Evolutionary conservation across 2,888 invertebrate species (phyloP).

Genomic region (Schizaphis graminum): DNA sequence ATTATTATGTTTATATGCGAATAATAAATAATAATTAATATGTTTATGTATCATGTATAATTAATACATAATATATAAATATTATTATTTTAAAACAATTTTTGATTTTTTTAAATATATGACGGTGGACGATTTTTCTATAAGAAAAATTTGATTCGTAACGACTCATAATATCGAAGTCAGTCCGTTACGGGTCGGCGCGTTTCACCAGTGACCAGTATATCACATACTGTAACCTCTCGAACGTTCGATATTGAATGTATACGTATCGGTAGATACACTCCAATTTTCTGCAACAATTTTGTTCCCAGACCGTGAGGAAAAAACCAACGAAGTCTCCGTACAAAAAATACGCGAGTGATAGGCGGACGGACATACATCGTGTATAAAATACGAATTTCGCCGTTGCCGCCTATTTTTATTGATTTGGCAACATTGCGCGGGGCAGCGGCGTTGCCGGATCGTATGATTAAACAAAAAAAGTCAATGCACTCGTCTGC

Average conservation of each 20-base stretch:
- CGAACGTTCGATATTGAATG: not conserved
- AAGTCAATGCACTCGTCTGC: slow-evolving; percentile 59
- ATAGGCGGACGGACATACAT: not conserved
- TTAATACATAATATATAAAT: not conserved
- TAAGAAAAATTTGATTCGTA: not conserved
- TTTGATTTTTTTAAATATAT: not conserved
- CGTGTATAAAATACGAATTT: not conserved
- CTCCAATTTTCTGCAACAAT: not conserved
- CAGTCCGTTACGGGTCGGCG: not conserved
- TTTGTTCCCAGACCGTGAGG: accelerated
- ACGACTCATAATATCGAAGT: not conserved
- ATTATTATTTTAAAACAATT: not conserved
- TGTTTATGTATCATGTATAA: not conserved
- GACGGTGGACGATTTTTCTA: not conserved
- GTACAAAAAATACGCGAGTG: not conserved
- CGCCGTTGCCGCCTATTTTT: not conserved
- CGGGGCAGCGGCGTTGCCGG: slow-evolving; percentile 35
- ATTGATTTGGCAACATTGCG: slow-evolving; percentile 16
- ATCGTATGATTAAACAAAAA: slow-evolving; percentile 45
- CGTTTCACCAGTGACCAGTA: not conserved
- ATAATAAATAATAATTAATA: no score
- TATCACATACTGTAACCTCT: not conserved
- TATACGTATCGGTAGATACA: not conserved
- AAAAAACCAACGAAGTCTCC: not conserved
- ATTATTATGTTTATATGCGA: no score